Base-by-base conservation (phyloP, 2,888 invertebrate genomes). In the Tiliacea aurago region DNA sequence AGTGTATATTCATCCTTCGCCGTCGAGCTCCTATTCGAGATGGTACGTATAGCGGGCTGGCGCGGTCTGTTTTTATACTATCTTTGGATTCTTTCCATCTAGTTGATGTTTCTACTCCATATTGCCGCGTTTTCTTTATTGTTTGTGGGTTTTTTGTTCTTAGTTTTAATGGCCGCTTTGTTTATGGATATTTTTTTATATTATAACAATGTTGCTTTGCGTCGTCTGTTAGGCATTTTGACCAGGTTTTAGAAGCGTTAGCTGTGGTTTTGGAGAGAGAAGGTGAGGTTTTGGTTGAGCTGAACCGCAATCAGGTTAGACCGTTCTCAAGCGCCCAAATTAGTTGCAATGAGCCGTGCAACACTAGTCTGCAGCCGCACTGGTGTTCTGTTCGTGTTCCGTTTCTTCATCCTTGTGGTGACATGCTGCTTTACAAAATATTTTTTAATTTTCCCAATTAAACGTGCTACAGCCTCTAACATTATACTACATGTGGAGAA, bases 1-100 rank as follows among this genome's bases (percentile, higher is more conserved):
- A 76, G 76, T 81, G 70, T 76, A 41, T 80, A 23, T 84, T 81
- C 69, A 45, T 81, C 37, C 61, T 70, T 33, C 69, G 70, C 10
- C 76, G 70, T 4, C 64, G 84, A 18, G 56, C 67, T n/a, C 53
- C 61, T 33, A 56, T 67, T 65, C 67, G 67, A 7, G 37, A 84
- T 81, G 81, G 84, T 81, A 69, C 37, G 81, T 84, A 71, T 66
- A 6, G 58, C 20, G 15, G 51, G 11, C 45, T 53, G 37, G n/a
- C n/a, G 33, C 13, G n/a, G 5, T 13, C 18, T 43, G 13, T 49
- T 49, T 28, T 43, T 15, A 18, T 28, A 5, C 11, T 49, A 20
- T 20, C 4, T 51, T 13, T n/a, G 15, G 6, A 28, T 58, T 45
- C 7, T 37, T 20, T 45, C 3, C n/a, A 15, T 18, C 3, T 58